Percentiles rank a stretch among this genome's conserved stretches.
These are phyloP conservation scores for Nemotelus nigrinus DNA, from an alignment of 2,888 invertebrate species.

Conservation along the genomic window DNA sequence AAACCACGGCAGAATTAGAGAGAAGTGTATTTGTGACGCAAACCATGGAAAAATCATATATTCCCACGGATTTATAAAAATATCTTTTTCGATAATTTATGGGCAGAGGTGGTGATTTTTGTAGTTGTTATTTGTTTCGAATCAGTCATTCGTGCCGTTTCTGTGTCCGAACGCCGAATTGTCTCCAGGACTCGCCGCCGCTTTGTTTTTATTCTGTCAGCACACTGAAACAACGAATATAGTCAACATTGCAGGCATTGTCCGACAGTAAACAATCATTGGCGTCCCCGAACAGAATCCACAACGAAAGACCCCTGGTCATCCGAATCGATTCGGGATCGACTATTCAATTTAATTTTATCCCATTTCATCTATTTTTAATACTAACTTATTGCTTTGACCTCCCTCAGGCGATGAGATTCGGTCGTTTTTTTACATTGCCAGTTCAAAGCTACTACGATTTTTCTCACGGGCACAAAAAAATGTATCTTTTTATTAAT, in stretches of 20 bases:
- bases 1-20: no score
- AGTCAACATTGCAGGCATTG: background rate
- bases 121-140: background rate
- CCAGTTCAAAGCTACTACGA: background rate
- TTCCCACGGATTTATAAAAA: no score
- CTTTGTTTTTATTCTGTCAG: conserved; percentile 1
- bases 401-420: background rate
- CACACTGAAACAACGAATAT: no score
- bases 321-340: conserved; percentile 1
- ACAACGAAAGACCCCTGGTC: conserved; percentile 4
- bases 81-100: background rate
- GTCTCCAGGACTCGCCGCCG: conserved; percentile 8
- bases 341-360: conserved; percentile 11
- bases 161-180: background rate
- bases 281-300: background rate
- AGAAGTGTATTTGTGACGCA: no score
- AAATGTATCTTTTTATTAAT: background rate
- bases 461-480: background rate
- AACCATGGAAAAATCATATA: no score
- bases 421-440: background rate
- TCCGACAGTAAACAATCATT: background rate
- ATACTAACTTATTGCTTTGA: background rate
- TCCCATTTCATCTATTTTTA: conserved; percentile 7
- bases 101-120: background rate
- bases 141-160: background rate